Conservation (phyloP, 92 coral and sea anemone species). For the Montipora capitata region DNA sequence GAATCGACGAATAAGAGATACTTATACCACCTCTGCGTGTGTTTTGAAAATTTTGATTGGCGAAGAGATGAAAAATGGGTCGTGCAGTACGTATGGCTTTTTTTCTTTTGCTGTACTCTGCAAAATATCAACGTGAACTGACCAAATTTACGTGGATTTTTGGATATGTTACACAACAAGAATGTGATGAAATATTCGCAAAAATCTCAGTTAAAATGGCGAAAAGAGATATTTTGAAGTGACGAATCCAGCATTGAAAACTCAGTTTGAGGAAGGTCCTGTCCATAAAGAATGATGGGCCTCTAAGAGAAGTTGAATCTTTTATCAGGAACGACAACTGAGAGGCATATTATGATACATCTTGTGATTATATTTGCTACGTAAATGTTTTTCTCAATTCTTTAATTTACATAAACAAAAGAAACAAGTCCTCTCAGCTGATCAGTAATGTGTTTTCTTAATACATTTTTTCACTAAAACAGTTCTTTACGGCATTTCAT, state of each 20-base stretch:
- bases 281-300: not conserved
- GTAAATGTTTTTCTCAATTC: not conserved
- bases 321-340: not conserved
- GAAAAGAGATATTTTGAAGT: not conserved
- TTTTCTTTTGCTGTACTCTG: not conserved
- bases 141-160: too few species aligned
- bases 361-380: not conserved
- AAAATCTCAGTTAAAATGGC: not conserved
- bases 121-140: too few species aligned
- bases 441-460: not conserved
- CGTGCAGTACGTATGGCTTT: not conserved
- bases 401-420: not conserved
- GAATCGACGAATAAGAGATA: not conserved
- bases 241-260: not conserved
- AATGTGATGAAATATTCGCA: not conserved
- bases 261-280: not conserved
- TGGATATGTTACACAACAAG: not conserved
- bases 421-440: constrained; percentile 1
- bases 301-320: not conserved
- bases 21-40: not conserved
- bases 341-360: not conserved
- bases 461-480: not conserved
- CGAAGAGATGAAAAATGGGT: not conserved
- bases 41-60: not conserved
- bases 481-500: not conserved